A percentile compares a stretch with the other conserved stretches of the same genome.
These are phyloP conservation scores for Zosterops pallidus DNA, from an alignment of 2,113 vertebrate species.

Conservation along the genomic window DNA sequence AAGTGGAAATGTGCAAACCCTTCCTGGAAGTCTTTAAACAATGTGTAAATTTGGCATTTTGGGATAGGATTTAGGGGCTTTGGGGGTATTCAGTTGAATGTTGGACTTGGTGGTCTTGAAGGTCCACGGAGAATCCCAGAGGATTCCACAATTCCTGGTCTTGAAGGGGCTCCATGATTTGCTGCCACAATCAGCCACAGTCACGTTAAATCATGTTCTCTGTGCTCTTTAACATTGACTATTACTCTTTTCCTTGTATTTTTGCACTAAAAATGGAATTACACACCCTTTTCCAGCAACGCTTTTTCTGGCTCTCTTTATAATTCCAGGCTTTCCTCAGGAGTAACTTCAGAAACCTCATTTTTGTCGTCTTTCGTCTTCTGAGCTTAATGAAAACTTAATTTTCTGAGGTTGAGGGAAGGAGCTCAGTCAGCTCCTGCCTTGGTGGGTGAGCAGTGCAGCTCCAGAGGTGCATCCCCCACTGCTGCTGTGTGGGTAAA, in stretches of 20 bases:
- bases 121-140: background rate
- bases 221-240: background rate
- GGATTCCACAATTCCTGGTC: background rate
- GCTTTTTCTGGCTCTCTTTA: background rate
- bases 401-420: background rate
- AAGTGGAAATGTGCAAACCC: background rate
- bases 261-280: background rate
- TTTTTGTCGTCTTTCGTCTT: background rate
- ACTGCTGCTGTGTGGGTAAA: background rate
- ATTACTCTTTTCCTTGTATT: background rate
- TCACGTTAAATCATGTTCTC: background rate
- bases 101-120: background rate
- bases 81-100: background rate
- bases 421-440: background rate
- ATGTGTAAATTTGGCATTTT: background rate
- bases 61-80: background rate
- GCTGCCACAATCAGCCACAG: background rate
- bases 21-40: background rate
- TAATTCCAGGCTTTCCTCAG: background rate
- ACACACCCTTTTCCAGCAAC: rapidly evolving
- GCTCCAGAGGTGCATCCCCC: background rate
- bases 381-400: background rate
- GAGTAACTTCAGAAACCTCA: background rate
- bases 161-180: background rate
- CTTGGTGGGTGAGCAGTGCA: background rate